Base-by-base conservation (phyloP, 2,113 vertebrate species). In the Myotis lucifugus region DNA sequence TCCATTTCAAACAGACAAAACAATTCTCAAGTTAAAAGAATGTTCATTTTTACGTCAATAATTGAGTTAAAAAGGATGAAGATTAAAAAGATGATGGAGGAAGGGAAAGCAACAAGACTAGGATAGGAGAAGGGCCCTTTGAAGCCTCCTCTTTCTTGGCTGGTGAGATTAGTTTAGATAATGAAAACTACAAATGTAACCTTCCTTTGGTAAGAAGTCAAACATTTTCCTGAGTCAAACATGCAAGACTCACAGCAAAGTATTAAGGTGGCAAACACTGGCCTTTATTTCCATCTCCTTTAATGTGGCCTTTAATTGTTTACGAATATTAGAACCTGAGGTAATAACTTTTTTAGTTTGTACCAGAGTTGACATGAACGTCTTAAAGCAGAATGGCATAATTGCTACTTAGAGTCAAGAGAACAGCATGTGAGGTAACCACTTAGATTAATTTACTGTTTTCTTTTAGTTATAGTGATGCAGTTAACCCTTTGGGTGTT, bases 341-440 rank as follows among this genome's bases (percentile, higher is more conserved):
- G 34, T 50, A 54, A 19, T 6, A 37, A 21, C n/a, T 78, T 93
- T 56, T 84, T 81, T 54, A 88, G 69, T 93, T 95, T 48, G 34
- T 83, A 46, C 11, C 1, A 17, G 59, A 27, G 19, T 46, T 85
- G 52, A 95, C 46, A 67, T 2, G 12, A 90, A 78, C 19, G 5
- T 64, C 48, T 85, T 69, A 85, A 40, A 59, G 59, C n/a, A 83
- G 78, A 88, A 88, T 23, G 73, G 79, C 85, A 77, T 95, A 94
- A 72, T 86, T 61, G 6, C 61, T 85, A n/a, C 13, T 90, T 87
- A 73, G 29, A 85, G 18, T 54, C 3, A 88, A 92, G 93, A 81
- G 29, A 52, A 93, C 42, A 94, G 29, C 52, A 34, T 52, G n/a
- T 59, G 27, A 79, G 81, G 8, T 78, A 67, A 56, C 32, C 46